These are phyloP conservation scores for Polypterus senegalus DNA, from an alignment of 2,113 vertebrate species.

Conservation along the genomic window DNA sequence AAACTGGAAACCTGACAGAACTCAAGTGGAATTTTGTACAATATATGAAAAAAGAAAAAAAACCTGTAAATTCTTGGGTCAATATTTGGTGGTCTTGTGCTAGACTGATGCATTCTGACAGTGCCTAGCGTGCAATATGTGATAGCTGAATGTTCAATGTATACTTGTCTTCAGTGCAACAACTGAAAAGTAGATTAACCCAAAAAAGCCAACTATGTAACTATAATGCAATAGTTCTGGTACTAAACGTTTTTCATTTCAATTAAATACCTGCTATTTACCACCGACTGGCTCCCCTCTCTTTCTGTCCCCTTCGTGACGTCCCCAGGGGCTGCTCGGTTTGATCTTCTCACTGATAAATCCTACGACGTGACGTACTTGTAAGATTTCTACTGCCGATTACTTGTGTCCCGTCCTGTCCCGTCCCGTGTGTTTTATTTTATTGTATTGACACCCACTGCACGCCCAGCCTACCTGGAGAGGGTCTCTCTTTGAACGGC, in stretches of 20 bases:
- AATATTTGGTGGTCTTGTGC: conserved; percentile 79
- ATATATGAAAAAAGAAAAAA: conserved; percentile 50
- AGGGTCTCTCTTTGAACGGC: no score
- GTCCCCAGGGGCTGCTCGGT: no score
- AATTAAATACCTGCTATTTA: conserved; percentile 98
- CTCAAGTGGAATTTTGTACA: conserved; percentile 83
- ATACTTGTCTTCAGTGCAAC: conserved; percentile 91
- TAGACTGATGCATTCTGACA: conserved; percentile 77
- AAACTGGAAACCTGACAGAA: conserved; percentile 60
- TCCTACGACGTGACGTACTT: no score
- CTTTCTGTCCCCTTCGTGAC: neutral
- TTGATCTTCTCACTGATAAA: no score
- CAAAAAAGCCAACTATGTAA: conserved; percentile 67
- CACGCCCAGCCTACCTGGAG: no score
- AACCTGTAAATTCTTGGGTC: conserved; percentile 39
- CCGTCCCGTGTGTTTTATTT: no score
- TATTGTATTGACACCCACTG: no score
- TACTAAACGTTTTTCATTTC: conserved; percentile 86
- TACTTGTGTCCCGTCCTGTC: no score
- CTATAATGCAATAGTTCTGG: conserved; percentile 94
- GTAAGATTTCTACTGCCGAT: no score
- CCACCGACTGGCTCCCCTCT: conserved; percentile 47
- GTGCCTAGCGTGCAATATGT: conserved; percentile 90
- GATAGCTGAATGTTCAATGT: conserved; percentile 96
- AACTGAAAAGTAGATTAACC: conserved; percentile 71